Percentiles rank a stretch among this genome's conserved stretches.
phyloP scores from a whole-genome alignment of 2,888 invertebrate species.

The Mycalesis mineus region DNA sequence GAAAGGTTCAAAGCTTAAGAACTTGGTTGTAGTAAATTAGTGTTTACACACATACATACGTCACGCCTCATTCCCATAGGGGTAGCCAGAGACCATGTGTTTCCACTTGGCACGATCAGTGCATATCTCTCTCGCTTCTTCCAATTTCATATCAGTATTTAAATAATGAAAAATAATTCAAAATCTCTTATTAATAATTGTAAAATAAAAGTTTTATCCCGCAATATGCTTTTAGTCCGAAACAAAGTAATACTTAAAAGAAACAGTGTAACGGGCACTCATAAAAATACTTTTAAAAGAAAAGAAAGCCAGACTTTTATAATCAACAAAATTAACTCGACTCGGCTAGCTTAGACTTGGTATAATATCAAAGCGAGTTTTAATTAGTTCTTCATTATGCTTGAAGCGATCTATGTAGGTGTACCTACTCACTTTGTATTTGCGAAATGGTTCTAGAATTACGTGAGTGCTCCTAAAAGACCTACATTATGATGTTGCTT shows the following conservation, averaged over 20 bases:
- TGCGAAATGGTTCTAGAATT: slow-evolving; percentile 37
- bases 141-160: too few relatives aligned
- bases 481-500: too few relatives aligned
- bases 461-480: too few relatives aligned
- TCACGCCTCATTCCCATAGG: too few relatives aligned
- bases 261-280: slow-evolving; percentile 1
- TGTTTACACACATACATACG: too few relatives aligned
- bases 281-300: slow-evolving; percentile 7
- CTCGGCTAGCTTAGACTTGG: slow-evolving; percentile 16
- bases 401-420: slow-evolving; percentile 34
- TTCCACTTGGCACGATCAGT: too few relatives aligned
- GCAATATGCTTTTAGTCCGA: background rate
- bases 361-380: slow-evolving; percentile 42
- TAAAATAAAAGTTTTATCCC: background rate
- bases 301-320: slow-evolving; percentile 9
- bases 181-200: too few relatives aligned
- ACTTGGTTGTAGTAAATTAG: too few relatives aligned
- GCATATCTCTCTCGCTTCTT: too few relatives aligned
- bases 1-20: too few relatives aligned
- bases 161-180: too few relatives aligned
- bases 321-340: slow-evolving; percentile 13
- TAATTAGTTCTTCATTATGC: slow-evolving; percentile 56
- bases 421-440: slow-evolving; percentile 41
- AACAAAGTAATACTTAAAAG: slow-evolving; percentile 8
- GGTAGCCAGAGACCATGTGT: too few relatives aligned